Base-by-base conservation (phyloP, 37 sponge, comb jelly and placozoan genomes). In the Eunapius fragilis region DNA sequence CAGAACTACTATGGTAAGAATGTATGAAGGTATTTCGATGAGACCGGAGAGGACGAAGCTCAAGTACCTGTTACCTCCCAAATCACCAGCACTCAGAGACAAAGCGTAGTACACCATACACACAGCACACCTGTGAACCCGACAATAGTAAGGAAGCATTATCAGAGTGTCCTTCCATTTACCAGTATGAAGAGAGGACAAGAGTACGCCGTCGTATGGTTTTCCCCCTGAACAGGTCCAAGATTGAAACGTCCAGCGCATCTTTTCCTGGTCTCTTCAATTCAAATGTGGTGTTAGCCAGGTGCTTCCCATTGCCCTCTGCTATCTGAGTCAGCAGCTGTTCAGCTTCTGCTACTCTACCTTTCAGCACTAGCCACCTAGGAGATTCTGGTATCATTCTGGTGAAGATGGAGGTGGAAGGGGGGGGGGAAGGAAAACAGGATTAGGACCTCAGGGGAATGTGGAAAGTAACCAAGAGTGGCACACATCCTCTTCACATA, bases 301-400 rank as follows among this genome's bases (percentile, higher is more conserved):
- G 49, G 10, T 25, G 25, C 0, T 68, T 82, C 3, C 88, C 88
- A 76, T 94, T 94, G 26, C 74, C 81, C 50, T 69, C 12, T 37
- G 94, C 91, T 33, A 94, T 84, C 3, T 28, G 32, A 25, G 27
- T 36, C 71, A 93, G 79, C 68, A 89, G 88, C 24, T 25, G 31
- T 68, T 67, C 45, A 10, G 94, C 94, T 37, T 93, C 85, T 19
- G 69, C 77, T 24, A 67, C 85, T 9, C 71, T 25, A 3, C 88
- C 88, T 74, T 45, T 83, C 31, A 84, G 71, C 25, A 90, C 78
- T 48, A 93, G 84, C 94, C 94, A 93, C 7, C 91, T 82, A 5
- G 94, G 94, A 81, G 94, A 93, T 82, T 89, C 91, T 68, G 94
- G 94, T 17, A 93, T n/a, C 48, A 36, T 48, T 27, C 93, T 93